Evolutionary conservation across 2,113 vertebrate genomes (phyloP).

Genomic region (Promerops cafer): DNA sequence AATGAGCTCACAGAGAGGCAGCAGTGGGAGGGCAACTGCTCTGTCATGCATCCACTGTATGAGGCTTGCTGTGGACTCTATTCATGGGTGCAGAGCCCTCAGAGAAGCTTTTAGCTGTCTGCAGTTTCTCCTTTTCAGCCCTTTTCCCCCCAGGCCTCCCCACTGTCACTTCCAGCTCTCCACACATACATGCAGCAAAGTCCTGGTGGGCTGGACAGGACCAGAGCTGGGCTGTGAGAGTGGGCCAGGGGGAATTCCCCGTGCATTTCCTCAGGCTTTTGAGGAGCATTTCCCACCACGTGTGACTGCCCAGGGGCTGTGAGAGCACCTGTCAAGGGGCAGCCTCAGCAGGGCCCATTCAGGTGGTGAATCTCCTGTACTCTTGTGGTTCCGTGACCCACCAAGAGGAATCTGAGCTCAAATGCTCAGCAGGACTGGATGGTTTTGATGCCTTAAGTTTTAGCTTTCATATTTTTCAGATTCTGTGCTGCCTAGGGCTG

Average conservation of each 20-base stretch:
- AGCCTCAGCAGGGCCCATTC: neutral
- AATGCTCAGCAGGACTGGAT: accelerated
- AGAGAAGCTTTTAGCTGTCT: neutral
- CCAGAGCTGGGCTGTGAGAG: neutral
- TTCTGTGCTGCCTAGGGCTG: neutral
- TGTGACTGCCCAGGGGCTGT: neutral
- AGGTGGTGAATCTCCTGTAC: neutral
- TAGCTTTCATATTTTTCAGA: neutral
- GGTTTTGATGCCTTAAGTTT: neutral
- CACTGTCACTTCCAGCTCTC: neutral
- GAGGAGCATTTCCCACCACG: neutral
- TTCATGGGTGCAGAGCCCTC: neutral
- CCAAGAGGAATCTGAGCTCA: neutral
- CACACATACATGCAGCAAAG: neutral
- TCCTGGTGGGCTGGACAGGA: neutral
- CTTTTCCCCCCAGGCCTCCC: neutral
- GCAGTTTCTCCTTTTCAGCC: neutral
- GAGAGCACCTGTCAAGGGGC: accelerated
- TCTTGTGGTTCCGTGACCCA: neutral
- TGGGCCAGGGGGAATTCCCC: neutral
- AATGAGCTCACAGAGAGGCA: neutral
- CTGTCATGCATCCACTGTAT: accelerated
- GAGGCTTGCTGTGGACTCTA: neutral
- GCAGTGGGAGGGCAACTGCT: neutral
- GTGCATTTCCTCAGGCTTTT: neutral